A percentile compares a stretch with the other conserved stretches of the same genome.
Conservation (phyloP, 2,113 vertebrate species). For the Sorex fumeus region DNA sequence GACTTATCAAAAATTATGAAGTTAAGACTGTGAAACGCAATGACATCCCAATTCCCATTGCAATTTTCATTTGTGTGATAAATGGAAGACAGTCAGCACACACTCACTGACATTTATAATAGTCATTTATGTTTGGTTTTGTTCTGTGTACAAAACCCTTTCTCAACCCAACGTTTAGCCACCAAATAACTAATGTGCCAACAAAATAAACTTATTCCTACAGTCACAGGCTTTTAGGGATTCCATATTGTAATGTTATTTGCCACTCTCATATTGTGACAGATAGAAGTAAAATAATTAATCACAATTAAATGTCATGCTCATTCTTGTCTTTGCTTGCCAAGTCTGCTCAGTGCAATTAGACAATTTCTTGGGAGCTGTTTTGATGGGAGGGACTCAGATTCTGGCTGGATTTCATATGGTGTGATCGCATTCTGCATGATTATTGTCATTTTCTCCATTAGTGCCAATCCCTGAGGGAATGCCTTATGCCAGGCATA, state of each 20-base stretch:
- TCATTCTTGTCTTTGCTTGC: constrained; percentile 1
- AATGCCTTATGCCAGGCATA: neutral
- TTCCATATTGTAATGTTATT: neutral
- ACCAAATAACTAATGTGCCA: neutral
- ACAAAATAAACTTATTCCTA: neutral
- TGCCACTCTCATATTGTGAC: neutral
- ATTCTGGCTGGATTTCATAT: neutral
- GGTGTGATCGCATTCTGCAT: neutral
- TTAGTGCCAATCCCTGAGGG: neutral
- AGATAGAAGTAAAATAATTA: neutral
- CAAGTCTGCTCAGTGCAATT: neutral
- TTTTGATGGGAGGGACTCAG: neutral
- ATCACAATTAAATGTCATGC: neutral
- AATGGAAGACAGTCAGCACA: neutral
- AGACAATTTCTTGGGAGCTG: neutral
- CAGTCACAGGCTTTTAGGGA: neutral
- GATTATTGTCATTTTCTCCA: neutral
- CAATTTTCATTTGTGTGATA: neutral
- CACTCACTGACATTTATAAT: neutral
- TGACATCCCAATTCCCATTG: neutral
- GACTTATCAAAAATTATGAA: neutral
- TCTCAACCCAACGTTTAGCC: neutral
- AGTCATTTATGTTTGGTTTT: neutral
- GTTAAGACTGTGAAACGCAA: neutral
- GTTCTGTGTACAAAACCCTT: neutral